A percentile compares a stretch with the other conserved stretches of the same genome.
Evolutionary conservation across 2,888 invertebrate genomes (phyloP).

Genomic region (Drosophila birchii): DNA sequence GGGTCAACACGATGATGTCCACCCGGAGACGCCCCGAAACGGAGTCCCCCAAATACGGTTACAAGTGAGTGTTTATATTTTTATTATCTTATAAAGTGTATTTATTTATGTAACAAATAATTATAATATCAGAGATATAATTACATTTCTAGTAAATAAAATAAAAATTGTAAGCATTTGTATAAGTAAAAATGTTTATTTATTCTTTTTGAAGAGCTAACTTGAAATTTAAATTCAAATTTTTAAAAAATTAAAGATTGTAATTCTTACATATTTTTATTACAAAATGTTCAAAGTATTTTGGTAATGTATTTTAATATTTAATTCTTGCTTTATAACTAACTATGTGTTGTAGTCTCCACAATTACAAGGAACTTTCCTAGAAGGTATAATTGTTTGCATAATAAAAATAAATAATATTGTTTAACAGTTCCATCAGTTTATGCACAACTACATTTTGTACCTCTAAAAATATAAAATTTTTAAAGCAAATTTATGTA

Average conservation of each 20-base stretch:
- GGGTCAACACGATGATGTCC: conserved; percentile 85
- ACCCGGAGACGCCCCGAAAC: conserved; percentile 82
- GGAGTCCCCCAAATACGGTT: conserved; percentile 84
- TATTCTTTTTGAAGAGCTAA: background rate
- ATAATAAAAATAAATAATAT: no score
- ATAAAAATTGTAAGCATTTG: background rate
- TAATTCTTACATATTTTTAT: background rate
- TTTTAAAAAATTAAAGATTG: background rate
- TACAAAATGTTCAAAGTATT: background rate
- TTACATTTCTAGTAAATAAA: no score
- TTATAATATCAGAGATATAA: no score
- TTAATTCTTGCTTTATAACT: background rate
- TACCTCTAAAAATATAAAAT: background rate
- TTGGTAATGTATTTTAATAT: background rate
- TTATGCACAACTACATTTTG: background rate
- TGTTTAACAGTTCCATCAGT: background rate
- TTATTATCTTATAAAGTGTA: background rate
- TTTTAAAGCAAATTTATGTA: background rate
- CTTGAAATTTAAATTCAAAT: background rate
- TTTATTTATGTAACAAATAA: background rate
- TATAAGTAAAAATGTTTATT: background rate
- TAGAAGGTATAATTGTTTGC: background rate
- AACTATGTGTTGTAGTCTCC: background rate
- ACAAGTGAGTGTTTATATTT: conserved; percentile 77
- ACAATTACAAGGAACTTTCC: conserved; percentile 1